Base-by-base conservation (phyloP, 2,797 vertebrate species). In the Pterois miles region DNA sequence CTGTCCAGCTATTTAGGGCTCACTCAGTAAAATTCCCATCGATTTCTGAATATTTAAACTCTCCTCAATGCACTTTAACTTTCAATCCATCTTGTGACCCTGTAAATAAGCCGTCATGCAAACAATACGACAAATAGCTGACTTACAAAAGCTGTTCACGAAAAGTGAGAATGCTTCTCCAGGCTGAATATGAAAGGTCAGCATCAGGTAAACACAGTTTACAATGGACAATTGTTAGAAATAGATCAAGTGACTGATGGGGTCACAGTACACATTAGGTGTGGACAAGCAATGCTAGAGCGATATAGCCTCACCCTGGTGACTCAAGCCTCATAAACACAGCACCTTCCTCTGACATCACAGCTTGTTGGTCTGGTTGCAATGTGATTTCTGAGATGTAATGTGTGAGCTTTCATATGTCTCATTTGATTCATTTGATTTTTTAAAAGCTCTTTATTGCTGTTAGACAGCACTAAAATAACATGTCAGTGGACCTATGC, bases 221-320 rank as follows among this genome's bases (percentile, higher is more conserved):
- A 81, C 79, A 86, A 80, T 72, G 56, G 31, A 54, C 10, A 33
- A 22, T 36, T 38, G 67, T 59, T 52, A 72, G 70, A 81, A 75
- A 73, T 52, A 76, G 82, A 83, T 87, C 78, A 74, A 56, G 76
- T 87, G 78, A 75, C 76, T 68, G 73, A 78, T 58, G 56, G 81
- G 90, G 87, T 89, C 84, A 88, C 63, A 81, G 90, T 85, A 78
- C 85, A 86, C 52, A 3, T 48, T 62, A 77, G 88, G 88, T 85
- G 90, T 79, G 82, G 82, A 77, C 71, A 43, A 66, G 56, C 65
- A 59, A 29, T 40, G 48, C 33, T 56, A 6, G 40, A 81, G 74
- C 48, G 59, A 23, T 23, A 63, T 2, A 54, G 76, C 71, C 81
- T 78, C 86, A 64, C 80, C 84, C 70, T 36, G 25, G 52, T 83